Base-by-base conservation (phyloP, 2,113 vertebrate species). In the Atrichornis clamosus region DNA sequence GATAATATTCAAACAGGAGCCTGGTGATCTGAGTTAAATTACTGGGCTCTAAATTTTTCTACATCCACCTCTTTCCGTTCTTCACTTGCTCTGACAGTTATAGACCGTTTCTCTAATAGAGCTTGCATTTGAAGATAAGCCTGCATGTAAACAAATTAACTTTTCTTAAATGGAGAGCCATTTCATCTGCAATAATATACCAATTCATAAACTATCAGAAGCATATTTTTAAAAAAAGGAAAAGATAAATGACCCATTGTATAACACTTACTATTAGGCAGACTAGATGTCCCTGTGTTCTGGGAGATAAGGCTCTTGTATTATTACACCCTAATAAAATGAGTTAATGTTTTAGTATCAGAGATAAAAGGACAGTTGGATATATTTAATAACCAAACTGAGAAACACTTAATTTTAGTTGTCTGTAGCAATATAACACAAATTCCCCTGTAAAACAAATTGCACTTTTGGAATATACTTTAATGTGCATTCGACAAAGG, bases 401-500 rank as follows among this genome's bases (percentile, higher is more conserved):
- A 98, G 97, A 98, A 98, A 98, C 97, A 97, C 97, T 98, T 98
- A 97, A 98, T 98, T 98, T 98, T 97, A 97, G 97, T 98, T 97
- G 98, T 98, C 97, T 97, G 95, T 97, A 98, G 97, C 98, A 98
- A 98, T 98, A 98, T 97, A 98, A 97, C 94, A 97, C 97, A 98
- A 98, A 98, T 98, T 98, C 90, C 97, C 93, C 96, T 98, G 97
- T 98, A 98, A 98, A 98, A 98, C 98, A 98, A 98, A 98, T 98
- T 98, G 97, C 98, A 98, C 95, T 98, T 98, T 98, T 97, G 97
- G 95, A 97, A 92, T 98, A 98, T 97, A 97, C 96, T 98, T 98
- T 98, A 99, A 98, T 98, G 98, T 97, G 96, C 97, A 97, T 98
- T 98, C 97, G 98, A 98, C 98, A 98, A 98, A 98, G 97, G 98